Conservation (phyloP, 2,797 vertebrate species). For the Siniperca scherzeri region DNA sequence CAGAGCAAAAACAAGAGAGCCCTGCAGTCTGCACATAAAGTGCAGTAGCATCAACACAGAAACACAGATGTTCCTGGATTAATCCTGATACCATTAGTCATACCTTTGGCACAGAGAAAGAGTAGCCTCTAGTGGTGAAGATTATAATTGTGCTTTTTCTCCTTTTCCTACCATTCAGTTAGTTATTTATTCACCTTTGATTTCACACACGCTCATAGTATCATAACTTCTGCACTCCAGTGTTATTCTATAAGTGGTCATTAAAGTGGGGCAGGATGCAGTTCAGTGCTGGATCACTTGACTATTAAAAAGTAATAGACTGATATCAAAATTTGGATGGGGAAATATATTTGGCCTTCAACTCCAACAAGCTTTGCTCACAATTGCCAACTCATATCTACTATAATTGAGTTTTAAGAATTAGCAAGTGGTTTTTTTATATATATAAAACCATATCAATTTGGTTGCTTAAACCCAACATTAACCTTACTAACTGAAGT, state of each 20-base stretch:
- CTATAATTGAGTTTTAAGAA: not conserved
- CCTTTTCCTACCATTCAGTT: not conserved
- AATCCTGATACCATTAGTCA: not conserved
- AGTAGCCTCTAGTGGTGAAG: conserved; percentile 81
- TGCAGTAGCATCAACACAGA: conserved; percentile 31
- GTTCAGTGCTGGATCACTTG: conserved; percentile 19
- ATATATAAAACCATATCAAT: not conserved
- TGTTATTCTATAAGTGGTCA: conserved; percentile 16
- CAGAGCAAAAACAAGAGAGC: conserved; percentile 41
- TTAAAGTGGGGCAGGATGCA: conserved; percentile 22
- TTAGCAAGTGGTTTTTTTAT: not conserved
- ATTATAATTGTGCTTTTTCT: not conserved
- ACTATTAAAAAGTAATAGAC: conserved; percentile 21
- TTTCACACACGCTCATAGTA: conserved; percentile 10
- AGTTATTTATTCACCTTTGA: conserved; percentile 39
- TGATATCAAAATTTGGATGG: conserved; percentile 15
- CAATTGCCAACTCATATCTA: not conserved
- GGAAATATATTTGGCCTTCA: conserved; percentile 25
- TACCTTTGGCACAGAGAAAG: conserved; percentile 69
- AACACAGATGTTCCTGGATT: conserved; percentile 23
- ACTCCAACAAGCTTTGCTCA: not conserved
- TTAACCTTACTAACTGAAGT: not conserved
- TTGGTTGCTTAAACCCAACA: not conserved
- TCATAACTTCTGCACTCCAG: conserved; percentile 18
- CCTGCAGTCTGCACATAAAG: conserved; percentile 24